phyloP scores from a whole-genome alignment of 2,113 vertebrate genomes.

The Barnardius zonarius region DNA sequence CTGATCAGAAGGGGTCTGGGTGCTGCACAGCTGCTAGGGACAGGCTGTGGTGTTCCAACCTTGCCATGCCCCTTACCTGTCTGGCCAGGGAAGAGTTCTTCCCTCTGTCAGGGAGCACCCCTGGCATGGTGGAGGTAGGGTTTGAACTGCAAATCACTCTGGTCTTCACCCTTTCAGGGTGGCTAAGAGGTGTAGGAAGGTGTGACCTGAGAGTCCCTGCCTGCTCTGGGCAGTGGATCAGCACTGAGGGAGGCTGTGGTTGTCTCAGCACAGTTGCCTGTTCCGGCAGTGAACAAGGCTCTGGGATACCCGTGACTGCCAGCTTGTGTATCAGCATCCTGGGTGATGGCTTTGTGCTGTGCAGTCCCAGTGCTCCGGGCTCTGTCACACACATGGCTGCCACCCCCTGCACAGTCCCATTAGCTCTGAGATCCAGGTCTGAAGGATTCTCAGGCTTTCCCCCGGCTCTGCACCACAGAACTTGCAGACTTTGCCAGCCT shows the following conservation, averaged over 20 bases:
- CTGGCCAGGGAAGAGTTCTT: background rate
- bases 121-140: background rate
- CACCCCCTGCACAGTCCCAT: background rate
- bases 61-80: background rate
- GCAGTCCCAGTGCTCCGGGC: background rate
- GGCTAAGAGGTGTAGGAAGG: background rate
- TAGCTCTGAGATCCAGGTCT: background rate
- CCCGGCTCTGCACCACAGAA: background rate
- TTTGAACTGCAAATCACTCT: background rate
- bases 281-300: background rate
- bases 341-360: background rate
- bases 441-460: background rate
- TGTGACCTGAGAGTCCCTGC: background rate
- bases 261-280: background rate
- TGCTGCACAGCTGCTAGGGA: background rate
- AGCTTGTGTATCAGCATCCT: background rate
- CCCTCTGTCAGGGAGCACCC: accelerated
- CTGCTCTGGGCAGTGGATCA: background rate
- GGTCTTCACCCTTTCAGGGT: background rate
- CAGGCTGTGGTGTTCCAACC: background rate
- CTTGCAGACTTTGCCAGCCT: background rate
- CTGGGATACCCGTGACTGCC: background rate
- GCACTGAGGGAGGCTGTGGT: background rate
- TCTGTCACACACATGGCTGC: background rate
- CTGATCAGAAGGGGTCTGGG: background rate